Conservation (phyloP, 2,113 vertebrate genomes). For the Ranitomeya variabilis region DNA sequence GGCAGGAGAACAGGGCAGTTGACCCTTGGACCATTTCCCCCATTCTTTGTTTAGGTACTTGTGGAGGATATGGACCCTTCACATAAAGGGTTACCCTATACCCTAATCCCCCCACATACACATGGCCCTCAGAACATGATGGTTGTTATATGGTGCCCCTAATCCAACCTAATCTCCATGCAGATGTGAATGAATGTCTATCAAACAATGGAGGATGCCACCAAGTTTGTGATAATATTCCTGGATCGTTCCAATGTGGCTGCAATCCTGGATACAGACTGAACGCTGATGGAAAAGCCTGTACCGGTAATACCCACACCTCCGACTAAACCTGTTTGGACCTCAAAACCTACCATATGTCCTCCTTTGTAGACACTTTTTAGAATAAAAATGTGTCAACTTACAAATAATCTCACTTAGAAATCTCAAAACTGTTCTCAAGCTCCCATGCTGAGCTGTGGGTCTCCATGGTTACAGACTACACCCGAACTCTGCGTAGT, state of each 20-base stretch:
- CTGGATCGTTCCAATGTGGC: slow-evolving; percentile 85
- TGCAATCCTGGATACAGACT: slow-evolving; percentile 81
- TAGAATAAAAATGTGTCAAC: too few relatives aligned
- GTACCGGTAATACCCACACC: slow-evolving; percentile 75
- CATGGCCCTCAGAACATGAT: background rate
- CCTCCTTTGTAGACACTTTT: too few relatives aligned
- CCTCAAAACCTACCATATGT: background rate
- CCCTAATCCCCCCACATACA: too few relatives aligned
- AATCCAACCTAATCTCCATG: background rate
- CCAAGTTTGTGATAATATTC: slow-evolving; percentile 84
- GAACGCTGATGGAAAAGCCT: slow-evolving; percentile 79
- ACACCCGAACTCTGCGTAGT: background rate
- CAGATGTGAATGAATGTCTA: slow-evolving; percentile 90
- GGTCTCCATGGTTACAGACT: background rate
- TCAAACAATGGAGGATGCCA: slow-evolving; percentile 77
- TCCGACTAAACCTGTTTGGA: background rate
- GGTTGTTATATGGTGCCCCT: background rate
- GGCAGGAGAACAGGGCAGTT: too few relatives aligned
- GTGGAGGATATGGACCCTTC: background rate
- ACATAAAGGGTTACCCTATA: too few relatives aligned
- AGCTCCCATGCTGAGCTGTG: background rate
- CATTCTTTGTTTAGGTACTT: background rate
- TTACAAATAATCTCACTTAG: too few relatives aligned
- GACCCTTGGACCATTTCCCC: too few relatives aligned
- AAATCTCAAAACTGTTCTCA: background rate